A percentile compares a stretch with the other conserved stretches of the same genome.
Conservation (phyloP, 2,888 invertebrate genomes). For the Tipula helvola region DNA sequence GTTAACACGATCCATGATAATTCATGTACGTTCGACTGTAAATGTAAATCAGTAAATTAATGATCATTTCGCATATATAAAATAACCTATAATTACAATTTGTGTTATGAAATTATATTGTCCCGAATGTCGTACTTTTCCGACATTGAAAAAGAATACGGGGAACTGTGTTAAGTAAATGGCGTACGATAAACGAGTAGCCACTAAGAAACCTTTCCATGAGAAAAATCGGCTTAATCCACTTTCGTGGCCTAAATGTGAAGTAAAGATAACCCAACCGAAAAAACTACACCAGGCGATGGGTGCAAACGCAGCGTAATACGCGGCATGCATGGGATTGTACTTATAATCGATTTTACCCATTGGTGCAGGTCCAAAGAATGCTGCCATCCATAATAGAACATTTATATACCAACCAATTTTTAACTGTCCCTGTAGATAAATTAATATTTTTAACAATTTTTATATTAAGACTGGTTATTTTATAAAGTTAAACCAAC, state of each 20-base stretch:
- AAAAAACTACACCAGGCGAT: constrained; percentile 55
- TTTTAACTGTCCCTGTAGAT: constrained; percentile 35
- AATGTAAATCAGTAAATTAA: constrained; percentile 18
- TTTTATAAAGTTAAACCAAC: not conserved
- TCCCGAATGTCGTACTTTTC: constrained; percentile 43
- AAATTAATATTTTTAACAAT: not conserved
- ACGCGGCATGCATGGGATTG: constrained; percentile 48
- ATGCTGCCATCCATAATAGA: constrained; percentile 40
- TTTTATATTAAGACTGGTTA: not conserved
- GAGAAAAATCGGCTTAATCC: constrained; percentile 41
- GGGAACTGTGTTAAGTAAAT: constrained; percentile 60
- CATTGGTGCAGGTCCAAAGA: constrained; percentile 51
- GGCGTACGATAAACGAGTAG: constrained; percentile 56
- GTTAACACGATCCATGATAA: constrained; percentile 41
- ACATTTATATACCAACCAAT: constrained; percentile 44
- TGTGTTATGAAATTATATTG: constrained; percentile 44
- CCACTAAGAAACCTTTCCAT: constrained; percentile 47
- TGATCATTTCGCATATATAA: not conserved
- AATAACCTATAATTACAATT: constrained; percentile 34
- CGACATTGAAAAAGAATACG: constrained; percentile 56
- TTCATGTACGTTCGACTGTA: constrained; percentile 49
- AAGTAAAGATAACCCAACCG: constrained; percentile 52
- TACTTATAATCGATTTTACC: constrained; percentile 47
- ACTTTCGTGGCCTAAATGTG: constrained; percentile 50
- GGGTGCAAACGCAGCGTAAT: constrained; percentile 56